These are phyloP conservation scores for Pachyuromys duprasi DNA, from an alignment of 2,797 vertebrate genomes.

Conservation along the genomic window DNA sequence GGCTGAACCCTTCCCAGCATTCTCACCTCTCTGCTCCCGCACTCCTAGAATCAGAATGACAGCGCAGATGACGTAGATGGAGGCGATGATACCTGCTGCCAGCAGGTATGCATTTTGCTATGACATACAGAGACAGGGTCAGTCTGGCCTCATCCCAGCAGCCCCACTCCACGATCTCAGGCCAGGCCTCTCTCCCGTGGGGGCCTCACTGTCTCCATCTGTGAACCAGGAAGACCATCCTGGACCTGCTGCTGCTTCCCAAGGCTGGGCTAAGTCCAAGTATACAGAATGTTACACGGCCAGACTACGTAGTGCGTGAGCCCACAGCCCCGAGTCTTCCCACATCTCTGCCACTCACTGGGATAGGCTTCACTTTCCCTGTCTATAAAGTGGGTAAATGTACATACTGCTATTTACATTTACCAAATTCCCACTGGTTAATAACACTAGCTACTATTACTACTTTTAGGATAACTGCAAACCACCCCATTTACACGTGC, in stretches of 20 bases:
- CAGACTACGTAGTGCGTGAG: background rate
- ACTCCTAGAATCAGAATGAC: conserved; percentile 91
- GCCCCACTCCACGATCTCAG: background rate
- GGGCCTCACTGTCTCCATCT: conserved; percentile 25
- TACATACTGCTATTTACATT: background rate
- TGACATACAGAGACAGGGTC: background rate
- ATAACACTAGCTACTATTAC: background rate
- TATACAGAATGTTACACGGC: conserved; percentile 21
- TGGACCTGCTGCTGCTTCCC: background rate
- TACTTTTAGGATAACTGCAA: conserved; percentile 13
- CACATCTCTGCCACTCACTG: background rate
- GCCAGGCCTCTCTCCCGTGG: conserved; percentile 10
- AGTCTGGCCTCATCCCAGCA: conserved; percentile 32
- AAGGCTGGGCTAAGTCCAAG: conserved; percentile 2
- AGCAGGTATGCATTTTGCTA: conserved; percentile 95
- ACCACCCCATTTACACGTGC: background rate
- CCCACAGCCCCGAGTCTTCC: conserved; percentile 9
- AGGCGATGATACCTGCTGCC: conserved; percentile 92
- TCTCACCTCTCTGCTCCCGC: conserved; percentile 92
- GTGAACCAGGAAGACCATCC: conserved; percentile 6
- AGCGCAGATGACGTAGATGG: conserved; percentile 94
- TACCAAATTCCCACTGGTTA: background rate
- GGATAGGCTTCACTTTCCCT: background rate
- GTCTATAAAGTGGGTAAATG: background rate
- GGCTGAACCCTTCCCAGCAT: background rate